These are phyloP conservation scores for Benthosema pterotum DNA, from an alignment of 2,797 vertebrate species.

Conservation along the genomic window DNA sequence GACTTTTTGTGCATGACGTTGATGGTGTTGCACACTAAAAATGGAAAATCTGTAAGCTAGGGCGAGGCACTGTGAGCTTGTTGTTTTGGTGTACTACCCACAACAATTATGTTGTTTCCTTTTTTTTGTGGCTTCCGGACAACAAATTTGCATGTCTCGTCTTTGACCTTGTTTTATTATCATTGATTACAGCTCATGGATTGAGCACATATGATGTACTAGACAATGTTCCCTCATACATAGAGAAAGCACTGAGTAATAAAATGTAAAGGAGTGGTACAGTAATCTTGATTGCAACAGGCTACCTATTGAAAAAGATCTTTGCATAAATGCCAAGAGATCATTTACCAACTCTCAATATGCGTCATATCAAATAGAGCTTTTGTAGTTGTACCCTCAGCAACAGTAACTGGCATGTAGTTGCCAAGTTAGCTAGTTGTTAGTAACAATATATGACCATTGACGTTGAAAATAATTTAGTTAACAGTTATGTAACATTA, in stretches of 20 bases:
- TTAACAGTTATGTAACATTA: no score
- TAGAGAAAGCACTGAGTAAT: constrained; percentile 47
- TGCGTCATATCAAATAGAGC: constrained; percentile 7
- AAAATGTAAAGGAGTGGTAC: constrained; percentile 38
- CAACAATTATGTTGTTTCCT: no score
- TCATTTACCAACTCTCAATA: constrained; percentile 17
- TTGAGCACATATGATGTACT: constrained; percentile 13
- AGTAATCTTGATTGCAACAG: constrained; percentile 22
- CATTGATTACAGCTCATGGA: constrained; percentile 30
- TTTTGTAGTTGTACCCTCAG: constrained; percentile 19
- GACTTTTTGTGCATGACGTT: no score
- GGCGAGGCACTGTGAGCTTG: no score
- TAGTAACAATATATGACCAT: no score
- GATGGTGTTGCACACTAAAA: no score
- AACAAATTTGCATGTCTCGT: not conserved
- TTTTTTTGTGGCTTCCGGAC: no score
- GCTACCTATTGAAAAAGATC: constrained; percentile 8
- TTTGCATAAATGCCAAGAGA: constrained; percentile 10
- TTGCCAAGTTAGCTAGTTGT: no score
- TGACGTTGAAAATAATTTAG: no score
- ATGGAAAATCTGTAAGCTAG: no score
- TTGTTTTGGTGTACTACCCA: no score
- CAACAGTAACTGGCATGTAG: not conserved
- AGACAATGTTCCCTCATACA: constrained; percentile 35
- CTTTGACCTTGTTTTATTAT: constrained; percentile 11